Evolutionary conservation across 2,888 invertebrate species (phyloP).

Genomic region (Parnassius smintheus): DNA sequence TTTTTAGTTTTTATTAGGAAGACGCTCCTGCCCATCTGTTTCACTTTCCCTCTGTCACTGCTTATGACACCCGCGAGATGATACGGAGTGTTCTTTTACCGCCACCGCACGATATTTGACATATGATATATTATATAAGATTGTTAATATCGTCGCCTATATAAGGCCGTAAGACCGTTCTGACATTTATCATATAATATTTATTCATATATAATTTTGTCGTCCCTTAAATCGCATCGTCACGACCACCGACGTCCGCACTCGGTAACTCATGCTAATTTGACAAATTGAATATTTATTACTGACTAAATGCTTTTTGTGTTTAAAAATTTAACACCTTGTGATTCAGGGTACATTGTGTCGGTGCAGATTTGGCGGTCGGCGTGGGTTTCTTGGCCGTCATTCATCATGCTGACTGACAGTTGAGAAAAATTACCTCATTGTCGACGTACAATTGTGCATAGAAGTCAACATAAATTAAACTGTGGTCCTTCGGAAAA

Average conservation of each 20-base stretch:
- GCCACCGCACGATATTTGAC: too few relatives aligned
- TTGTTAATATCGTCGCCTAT: too few relatives aligned
- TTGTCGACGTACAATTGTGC: constrained; percentile 11
- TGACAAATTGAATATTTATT: constrained; percentile 38
- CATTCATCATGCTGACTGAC: constrained; percentile 7
- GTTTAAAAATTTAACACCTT: constrained; percentile 32
- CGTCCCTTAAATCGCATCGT: not conserved
- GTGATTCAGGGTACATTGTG: constrained; percentile 38
- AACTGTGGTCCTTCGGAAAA: too few relatives aligned
- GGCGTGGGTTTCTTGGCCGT: constrained; percentile 20
- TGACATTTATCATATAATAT: too few relatives aligned
- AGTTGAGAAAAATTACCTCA: constrained; percentile 20
- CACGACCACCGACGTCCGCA: not conserved
- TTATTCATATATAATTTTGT: too few relatives aligned
- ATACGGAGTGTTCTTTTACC: too few relatives aligned
- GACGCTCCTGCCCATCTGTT: too few relatives aligned
- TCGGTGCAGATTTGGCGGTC: constrained; percentile 18
- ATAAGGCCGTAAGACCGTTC: too few relatives aligned
- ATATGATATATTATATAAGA: too few relatives aligned
- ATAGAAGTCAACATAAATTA: not conserved
- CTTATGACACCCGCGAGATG: too few relatives aligned
- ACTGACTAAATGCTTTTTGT: constrained; percentile 34
- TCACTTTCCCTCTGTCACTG: too few relatives aligned
- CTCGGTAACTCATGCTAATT: constrained; percentile 33
- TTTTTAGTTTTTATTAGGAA: too few relatives aligned